Percentiles rank a stretch among this genome's conserved stretches.
phyloP scores from a whole-genome alignment of 2,113 vertebrate species.

The Sinocyclocheilus rhinocerous region DNA sequence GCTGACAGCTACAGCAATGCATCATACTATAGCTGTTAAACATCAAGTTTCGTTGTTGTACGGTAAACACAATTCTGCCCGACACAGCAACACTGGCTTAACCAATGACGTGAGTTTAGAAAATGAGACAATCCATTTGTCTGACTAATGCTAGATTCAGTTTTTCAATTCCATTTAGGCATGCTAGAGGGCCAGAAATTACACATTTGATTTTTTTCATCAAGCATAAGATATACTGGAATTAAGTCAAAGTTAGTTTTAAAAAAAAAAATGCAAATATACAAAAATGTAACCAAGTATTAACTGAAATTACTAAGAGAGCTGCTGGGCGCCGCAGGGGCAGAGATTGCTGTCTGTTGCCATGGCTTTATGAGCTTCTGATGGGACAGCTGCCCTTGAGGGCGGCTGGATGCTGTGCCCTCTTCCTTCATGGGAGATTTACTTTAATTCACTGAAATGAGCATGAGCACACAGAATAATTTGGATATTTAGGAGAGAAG shows the following conservation, averaged over 20 bases:
- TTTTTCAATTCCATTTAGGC: neutral
- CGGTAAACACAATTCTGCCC: neutral
- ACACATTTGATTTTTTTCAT: neutral
- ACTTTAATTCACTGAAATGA: slow-evolving; percentile 73
- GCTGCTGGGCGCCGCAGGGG: slow-evolving; percentile 56
- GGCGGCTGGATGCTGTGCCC: slow-evolving; percentile 59
- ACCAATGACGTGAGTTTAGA: neutral
- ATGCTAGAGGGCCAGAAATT: neutral
- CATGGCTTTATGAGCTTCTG: slow-evolving; percentile 64
- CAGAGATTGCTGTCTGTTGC: slow-evolving; percentile 60
- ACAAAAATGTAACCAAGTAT: neutral
- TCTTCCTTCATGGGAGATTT: slow-evolving; percentile 69
- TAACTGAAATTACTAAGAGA: slow-evolving; percentile 62
- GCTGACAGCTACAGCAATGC: no score
- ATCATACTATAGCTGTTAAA: neutral
- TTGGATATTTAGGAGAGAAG: slow-evolving; percentile 17
- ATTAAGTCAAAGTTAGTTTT: no score
- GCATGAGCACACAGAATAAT: slow-evolving; percentile 33
- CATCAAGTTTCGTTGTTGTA: neutral
- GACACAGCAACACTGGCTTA: neutral
- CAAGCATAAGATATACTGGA: neutral
- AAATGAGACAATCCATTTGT: neutral
- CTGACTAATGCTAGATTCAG: neutral
- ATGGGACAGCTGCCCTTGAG: slow-evolving; percentile 68
- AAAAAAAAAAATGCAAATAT: neutral